A percentile compares a stretch with the other conserved stretches of the same genome.
These are phyloP conservation scores for Eulithis prunata DNA, from an alignment of 2,888 invertebrate species.

Conservation along the genomic window DNA sequence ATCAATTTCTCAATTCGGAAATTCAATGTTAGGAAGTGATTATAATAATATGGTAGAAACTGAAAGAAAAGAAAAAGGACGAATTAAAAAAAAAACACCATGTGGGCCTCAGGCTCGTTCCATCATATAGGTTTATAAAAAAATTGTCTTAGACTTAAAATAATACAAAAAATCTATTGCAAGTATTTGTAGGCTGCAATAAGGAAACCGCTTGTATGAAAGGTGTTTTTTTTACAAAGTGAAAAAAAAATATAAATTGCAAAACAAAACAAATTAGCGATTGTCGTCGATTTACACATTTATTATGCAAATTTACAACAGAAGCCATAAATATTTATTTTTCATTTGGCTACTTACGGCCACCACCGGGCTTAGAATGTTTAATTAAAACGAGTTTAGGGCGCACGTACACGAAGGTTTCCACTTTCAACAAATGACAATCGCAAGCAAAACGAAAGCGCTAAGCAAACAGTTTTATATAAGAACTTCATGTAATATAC, in stretches of 20 bases:
- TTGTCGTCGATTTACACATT: constrained; percentile 42
- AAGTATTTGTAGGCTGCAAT: too few species aligned
- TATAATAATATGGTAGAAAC: too few species aligned
- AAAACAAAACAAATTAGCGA: constrained; percentile 45
- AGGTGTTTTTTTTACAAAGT: too few species aligned
- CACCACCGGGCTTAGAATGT: constrained; percentile 27
- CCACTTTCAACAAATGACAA: constrained; percentile 1
- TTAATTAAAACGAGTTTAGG: constrained; percentile 22
- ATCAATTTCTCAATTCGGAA: constrained; percentile 6
- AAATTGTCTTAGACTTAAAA: too few species aligned
- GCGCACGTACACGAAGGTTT: constrained; percentile 1
- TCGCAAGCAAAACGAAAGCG: neutral
- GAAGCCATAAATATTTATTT: constrained; percentile 48
- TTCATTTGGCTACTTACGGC: constrained; percentile 41
- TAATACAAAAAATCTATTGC: too few species aligned
- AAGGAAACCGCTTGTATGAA: too few species aligned
- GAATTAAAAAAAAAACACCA: too few species aligned
- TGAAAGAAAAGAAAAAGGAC: too few species aligned
- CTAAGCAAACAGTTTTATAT: neutral
- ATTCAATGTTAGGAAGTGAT: too few species aligned
- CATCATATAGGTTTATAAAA: too few species aligned
- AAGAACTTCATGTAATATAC: too few species aligned
- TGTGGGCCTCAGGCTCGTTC: too few species aligned
- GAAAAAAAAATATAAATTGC: constrained; percentile 19
- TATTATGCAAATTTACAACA: constrained; percentile 42